A percentile compares a stretch with the other conserved stretches of the same genome.
Conservation (phyloP, 2,113 vertebrate genomes). For the Micromys minutus region DNA sequence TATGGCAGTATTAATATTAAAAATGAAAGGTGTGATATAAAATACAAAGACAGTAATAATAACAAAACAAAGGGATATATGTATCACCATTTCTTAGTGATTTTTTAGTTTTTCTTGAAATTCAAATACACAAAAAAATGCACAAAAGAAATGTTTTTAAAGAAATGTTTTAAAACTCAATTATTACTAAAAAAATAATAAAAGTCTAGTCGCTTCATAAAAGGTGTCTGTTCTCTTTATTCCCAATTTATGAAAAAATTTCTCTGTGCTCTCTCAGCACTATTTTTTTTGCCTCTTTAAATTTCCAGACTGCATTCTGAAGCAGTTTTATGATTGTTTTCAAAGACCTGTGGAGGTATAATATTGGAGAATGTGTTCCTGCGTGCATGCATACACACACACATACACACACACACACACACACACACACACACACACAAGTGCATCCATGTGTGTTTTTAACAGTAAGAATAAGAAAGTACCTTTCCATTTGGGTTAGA, state of each 20-base stretch:
- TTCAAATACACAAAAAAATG: neutral
- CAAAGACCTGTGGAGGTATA: conserved; percentile 84
- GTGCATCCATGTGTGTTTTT: conserved; percentile 76
- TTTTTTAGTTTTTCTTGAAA: conserved; percentile 6
- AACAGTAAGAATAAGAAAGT: conserved; percentile 89
- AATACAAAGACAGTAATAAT: neutral
- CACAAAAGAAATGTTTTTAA: conserved; percentile 12
- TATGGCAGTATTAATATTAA: neutral
- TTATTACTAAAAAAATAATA: neutral
- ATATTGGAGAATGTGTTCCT: conserved; percentile 65
- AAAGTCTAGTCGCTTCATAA: conserved; percentile 10
- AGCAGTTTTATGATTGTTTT: conserved; percentile 86
- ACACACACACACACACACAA: neutral
- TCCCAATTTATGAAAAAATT: conserved; percentile 75
- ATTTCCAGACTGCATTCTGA: conserved; percentile 79
- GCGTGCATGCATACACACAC: too few relatives aligned
- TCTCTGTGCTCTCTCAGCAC: conserved; percentile 81
- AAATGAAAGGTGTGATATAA: neutral
- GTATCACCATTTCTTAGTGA: neutral
- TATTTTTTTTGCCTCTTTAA: conserved; percentile 81
- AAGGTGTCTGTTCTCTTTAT: conserved; percentile 63
- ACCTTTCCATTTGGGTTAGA: conserved; percentile 92
- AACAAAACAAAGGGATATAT: conserved; percentile 23
- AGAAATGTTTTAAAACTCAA: conserved; percentile 12
- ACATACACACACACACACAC: too few relatives aligned